Evolutionary conservation across 2,888 invertebrate species (phyloP), one percentile per base, ranked within the genome.

Genomic region (Clivina fossor): DNA sequence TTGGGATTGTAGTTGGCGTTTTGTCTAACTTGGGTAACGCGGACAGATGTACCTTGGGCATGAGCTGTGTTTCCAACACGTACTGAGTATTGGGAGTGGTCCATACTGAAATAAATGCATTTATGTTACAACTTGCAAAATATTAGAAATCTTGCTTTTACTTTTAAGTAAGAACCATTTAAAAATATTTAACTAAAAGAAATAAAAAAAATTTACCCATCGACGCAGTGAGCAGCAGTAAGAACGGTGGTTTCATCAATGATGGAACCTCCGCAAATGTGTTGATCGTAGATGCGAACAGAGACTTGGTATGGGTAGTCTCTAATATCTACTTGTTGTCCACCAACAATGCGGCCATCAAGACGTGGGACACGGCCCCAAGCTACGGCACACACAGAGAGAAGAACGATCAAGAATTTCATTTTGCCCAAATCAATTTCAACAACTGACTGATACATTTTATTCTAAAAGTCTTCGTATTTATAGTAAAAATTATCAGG

Each of bases 251-350:
- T 33, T 7, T 19, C 32, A 11, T 33, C 33, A 33, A 47, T 26
- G 11, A 47, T 47, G 47, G 20, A 11, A 11, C 47, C 47, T 4
- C 47, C 47, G 22, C 47, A 47, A 15, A 47, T 33, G 22, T 47
- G 47, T 13, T 47, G 32, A 20, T 47, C 47, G 33, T 47, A 47
- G 4, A 47, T 8, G 11, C 47, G 20, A 2, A 47, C 47, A 13
- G 47, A 47, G 7, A 47, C 47, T 13, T 47, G 47, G 15, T 47
- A 33, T 3, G 47, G 47, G 22, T 20, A 47, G 11, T 32, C 5
- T 4, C 9, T 7, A 11, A 47, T 47, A 22, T 19, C 13, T 1
- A 22, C 47, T 9, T 5, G 8, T 22, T 33, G 20, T 7, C 47
- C 47, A 5, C 47, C 47, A 5, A 47, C 33, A 4, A 47, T 47